Conservation (phyloP, 2,797 vertebrate species). For the Leptatherina wallacei region DNA sequence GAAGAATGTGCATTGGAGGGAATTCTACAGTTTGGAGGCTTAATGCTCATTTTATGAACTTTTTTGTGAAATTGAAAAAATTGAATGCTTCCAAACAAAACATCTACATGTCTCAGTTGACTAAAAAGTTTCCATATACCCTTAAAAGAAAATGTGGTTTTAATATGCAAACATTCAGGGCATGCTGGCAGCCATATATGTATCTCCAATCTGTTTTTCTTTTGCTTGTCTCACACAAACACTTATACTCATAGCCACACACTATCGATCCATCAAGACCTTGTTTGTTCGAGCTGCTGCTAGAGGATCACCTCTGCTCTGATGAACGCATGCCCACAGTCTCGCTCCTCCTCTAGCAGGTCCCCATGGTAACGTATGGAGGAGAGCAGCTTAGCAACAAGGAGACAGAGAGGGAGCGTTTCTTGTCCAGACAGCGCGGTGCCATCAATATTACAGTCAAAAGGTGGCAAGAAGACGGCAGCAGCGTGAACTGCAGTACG, state of each 20-base stretch:
- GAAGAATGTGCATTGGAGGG: too few relatives aligned
- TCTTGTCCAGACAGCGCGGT: constrained; percentile 49
- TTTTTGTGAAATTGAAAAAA: too few relatives aligned
- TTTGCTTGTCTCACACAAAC: neutral
- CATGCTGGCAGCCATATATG: neutral
- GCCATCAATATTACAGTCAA: constrained; percentile 37
- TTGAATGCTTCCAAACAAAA: too few relatives aligned
- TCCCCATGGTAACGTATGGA: constrained; percentile 82
- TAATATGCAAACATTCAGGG: neutral
- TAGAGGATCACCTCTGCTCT: constrained; percentile 43
- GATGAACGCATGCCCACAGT: constrained; percentile 66
- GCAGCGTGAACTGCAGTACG: constrained; percentile 18
- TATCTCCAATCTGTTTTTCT: neutral
- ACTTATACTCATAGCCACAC: neutral
- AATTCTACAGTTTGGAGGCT: too few relatives aligned
- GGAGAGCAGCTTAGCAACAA: constrained; percentile 81
- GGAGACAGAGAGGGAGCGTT: constrained; percentile 60
- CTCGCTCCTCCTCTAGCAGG: constrained; percentile 66
- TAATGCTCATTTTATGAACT: too few relatives aligned
- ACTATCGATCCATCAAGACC: constrained; percentile 43
- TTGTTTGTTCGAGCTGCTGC: constrained; percentile 48
- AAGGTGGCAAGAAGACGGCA: constrained; percentile 19
- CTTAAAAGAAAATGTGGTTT: too few relatives aligned
- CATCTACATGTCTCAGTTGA: too few relatives aligned
- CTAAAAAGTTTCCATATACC: too few relatives aligned